Evolutionary conservation across 2,797 vertebrate species (phyloP).

Genomic region (Podarcis siculus): DNA sequence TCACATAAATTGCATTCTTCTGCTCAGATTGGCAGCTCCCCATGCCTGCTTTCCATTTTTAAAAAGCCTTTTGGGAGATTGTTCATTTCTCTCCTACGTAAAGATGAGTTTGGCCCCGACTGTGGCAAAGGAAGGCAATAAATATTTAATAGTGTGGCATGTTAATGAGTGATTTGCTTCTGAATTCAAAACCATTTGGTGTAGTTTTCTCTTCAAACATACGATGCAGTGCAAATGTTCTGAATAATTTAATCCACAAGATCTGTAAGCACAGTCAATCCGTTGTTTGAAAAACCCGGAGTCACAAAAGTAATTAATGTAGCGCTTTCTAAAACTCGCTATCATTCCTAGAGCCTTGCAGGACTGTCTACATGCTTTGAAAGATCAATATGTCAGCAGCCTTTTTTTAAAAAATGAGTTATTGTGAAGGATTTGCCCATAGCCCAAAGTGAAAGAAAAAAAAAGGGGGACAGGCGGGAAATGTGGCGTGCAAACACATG

Average conservation of each 20-base stretch:
- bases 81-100: neutral
- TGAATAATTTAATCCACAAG: slow-evolving; percentile 69
- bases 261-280: slow-evolving; percentile 38
- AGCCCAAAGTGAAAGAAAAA: neutral
- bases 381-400: slow-evolving; percentile 19
- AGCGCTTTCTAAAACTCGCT: slow-evolving; percentile 34
- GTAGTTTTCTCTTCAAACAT: slow-evolving; percentile 51
- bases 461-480: neutral
- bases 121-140: slow-evolving; percentile 51
- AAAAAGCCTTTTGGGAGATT: neutral
- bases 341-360: slow-evolving; percentile 30
- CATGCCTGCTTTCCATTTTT: neutral
- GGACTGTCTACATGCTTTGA: slow-evolving; percentile 15
- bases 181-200: slow-evolving; percentile 67
- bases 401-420: slow-evolving; percentile 26
- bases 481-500: neutral
- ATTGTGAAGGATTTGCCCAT: neutral
- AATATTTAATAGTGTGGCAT: slow-evolving; percentile 64
- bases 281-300: slow-evolving; percentile 52
- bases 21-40: neutral
- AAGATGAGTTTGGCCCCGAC: slow-evolving; percentile 6
- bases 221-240: slow-evolving; percentile 55
- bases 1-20: neutral
- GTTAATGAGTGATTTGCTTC: slow-evolving; percentile 64
- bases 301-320: slow-evolving; percentile 55